Evolutionary conservation across 2,797 vertebrate genomes (phyloP), one percentile per base, ranked within the genome.

Genomic region (Iguana delicatissima): DNA sequence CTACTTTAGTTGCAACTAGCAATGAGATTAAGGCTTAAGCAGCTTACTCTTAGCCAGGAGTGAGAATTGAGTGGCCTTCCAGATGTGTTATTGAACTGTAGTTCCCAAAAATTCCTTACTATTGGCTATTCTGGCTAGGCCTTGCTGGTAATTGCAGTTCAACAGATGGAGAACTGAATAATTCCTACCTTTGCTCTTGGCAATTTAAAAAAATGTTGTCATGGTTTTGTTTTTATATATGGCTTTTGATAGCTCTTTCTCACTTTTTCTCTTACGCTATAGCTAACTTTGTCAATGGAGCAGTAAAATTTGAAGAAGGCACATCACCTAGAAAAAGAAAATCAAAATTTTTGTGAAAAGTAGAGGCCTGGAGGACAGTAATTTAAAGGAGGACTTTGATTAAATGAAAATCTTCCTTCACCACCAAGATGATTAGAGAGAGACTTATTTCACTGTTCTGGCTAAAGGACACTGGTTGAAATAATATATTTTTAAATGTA

Each of bases 271-370:
- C 26, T 87, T 90, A 55, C 84, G 89, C 85, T 92, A 26, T 95
- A 98, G 97, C 95, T 90, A 97, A 96, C 59, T 94, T 97, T 29
- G 94, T 96, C 90, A 98, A 98, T 64, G 98, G 98, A 90, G 95
- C 98, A n/a, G 95, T 97, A 94, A 98, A 98, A 93, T 94, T 95
- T 5, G 97, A 98, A 69, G 97, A 97, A 74, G 97, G 97, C 96
- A 97, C 96, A 6, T 98, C 97, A 13, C 97, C 98, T 26, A 96
- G 97, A 93, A 96, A 97, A 76, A 97, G 97, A 96, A 98, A 98
- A 97, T 93, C 97, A 94, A 98, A 98, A 97, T 95, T 96, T 84
- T 97, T 96, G 18, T 98, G 89, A 98, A 83, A 81, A 83, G 72
- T 93, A 72, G 52, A 84, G 46, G 26, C 92, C 90, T 80, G 55